Base-by-base conservation (phyloP, 2,113 vertebrate species). In the Eulemur rufifrons region DNA sequence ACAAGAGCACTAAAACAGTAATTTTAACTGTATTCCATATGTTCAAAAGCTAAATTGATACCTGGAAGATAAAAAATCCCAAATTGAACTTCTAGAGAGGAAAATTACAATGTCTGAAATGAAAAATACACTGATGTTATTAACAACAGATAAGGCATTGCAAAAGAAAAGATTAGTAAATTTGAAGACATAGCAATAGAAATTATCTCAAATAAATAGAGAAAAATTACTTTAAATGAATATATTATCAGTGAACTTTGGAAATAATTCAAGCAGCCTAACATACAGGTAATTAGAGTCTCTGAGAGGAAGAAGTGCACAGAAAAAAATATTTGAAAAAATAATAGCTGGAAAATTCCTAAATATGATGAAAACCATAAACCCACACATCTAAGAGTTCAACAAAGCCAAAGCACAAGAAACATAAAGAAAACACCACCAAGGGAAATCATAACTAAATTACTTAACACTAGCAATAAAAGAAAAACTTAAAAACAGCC, bases 61-160 rank as follows among this genome's bases (percentile, higher is more conserved):
- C 3, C 23, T 68, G 17, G 14, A 83, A 82, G 8, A 25, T 47
- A 66, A 59, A 12, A 80, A 52, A 68, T 64, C 2, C 18, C 56
- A 71, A 69, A 50, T 37, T 56, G 68, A 97, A 92, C 50, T 47
- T 83, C 20, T 84, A 59, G 23, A 61, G 10, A 89, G 45, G 52
- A 94, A 96, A 94, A 69, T 56, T 20, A 27, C 7, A 89, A 11
- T 83, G 50, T 50, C 32, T 95, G 27, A 68, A 10, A 95, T 76
- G 18, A 47, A 86, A 64, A 45, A 71, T 29, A 34, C 9, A 76
- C 5, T 83, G 12, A 50, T 89, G 2, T 96, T 56, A 93, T 78
- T 85, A 66, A 52, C 8, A 81, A 52, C 25, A 56, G 11, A 34
- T 82, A 74, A 56, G 8, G 78, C 27, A 47, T 69, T 95, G 7